Percentiles rank a stretch among this genome's conserved stretches.
Evolutionary conservation across 1,140 invertebrate genomes (phyloP).

Genomic region (Sycophaga agraensis): DNA sequence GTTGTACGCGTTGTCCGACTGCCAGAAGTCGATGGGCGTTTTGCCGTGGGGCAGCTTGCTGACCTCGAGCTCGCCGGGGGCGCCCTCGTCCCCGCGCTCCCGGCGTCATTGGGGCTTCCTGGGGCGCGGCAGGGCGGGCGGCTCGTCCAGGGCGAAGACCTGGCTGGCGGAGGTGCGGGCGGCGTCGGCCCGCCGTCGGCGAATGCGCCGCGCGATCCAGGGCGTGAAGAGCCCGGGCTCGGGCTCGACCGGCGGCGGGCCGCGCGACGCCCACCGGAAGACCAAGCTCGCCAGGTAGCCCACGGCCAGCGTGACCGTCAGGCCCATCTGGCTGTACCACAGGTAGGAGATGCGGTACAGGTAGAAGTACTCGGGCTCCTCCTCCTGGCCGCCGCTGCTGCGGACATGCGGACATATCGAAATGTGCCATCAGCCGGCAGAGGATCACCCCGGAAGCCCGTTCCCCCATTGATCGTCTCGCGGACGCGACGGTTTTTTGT

Average conservation of each 20-base stretch:
- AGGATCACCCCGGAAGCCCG: no score
- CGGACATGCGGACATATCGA: no score
- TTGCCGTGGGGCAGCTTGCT: slow-evolving; percentile 28
- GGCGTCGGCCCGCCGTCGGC: slow-evolving; percentile 33
- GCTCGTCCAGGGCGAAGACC: slow-evolving; percentile 38
- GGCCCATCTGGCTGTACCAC: slow-evolving; percentile 71
- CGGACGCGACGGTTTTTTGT: no score
- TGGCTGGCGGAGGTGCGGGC: slow-evolving; percentile 39
- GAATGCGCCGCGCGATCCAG: slow-evolving; percentile 59
- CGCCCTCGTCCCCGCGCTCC: slow-evolving; percentile 3
- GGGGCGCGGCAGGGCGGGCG: neutral
- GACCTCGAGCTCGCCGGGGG: slow-evolving; percentile 14
- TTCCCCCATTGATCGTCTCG: no score
- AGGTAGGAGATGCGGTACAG: slow-evolving; percentile 67
- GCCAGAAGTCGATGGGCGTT: slow-evolving; percentile 25
- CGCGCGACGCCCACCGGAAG: slow-evolving; percentile 39
- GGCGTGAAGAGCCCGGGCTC: slow-evolving; percentile 70
- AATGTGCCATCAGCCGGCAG: no score
- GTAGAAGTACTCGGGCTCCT: slow-evolving; percentile 35
- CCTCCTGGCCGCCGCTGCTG: neutral
- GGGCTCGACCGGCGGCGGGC: slow-evolving; percentile 37
- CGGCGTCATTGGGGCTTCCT: neutral
- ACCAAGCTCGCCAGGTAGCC: slow-evolving; percentile 64
- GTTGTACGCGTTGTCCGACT: slow-evolving; percentile 22
- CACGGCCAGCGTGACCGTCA: slow-evolving; percentile 63